Evolutionary conservation across 2,797 vertebrate species (phyloP).

Genomic region (Peromyscus attwateri): DNA sequence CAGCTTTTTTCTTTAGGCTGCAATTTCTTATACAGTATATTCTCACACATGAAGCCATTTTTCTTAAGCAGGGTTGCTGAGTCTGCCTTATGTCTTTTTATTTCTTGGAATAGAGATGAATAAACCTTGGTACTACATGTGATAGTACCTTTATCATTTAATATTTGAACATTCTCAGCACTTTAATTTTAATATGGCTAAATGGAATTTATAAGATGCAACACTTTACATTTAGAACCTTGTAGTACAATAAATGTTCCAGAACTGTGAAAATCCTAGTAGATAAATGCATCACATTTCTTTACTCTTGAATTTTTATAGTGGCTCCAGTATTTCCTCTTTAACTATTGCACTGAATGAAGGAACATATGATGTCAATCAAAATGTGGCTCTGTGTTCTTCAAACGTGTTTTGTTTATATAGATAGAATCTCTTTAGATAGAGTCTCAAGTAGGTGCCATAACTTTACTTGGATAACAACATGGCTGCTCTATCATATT

Average conservation of each 20-base stretch:
- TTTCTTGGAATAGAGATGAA: slow-evolving; percentile 62
- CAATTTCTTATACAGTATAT: slow-evolving; percentile 64
- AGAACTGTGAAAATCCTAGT: neutral
- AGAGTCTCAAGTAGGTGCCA: neutral
- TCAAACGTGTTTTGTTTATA: neutral
- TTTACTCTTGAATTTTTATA: slow-evolving; percentile 1
- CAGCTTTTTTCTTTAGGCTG: slow-evolving; percentile 70
- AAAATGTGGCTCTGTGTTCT: neutral
- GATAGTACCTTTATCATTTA: slow-evolving; percentile 65
- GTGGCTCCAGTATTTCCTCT: slow-evolving; percentile 18
- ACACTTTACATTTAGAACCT: slow-evolving; percentile 26
- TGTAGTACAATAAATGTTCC: slow-evolving; percentile 49
- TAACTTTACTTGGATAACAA: slow-evolving; percentile 24
- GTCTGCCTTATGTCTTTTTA: slow-evolving; percentile 69
- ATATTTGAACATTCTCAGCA: slow-evolving; percentile 70
- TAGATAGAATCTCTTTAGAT: neutral
- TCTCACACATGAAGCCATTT: slow-evolving; percentile 67
- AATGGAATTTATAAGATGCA: slow-evolving; percentile 62
- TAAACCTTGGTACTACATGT: slow-evolving; percentile 66
- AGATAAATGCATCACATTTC: neutral
- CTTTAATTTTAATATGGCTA: slow-evolving; percentile 69
- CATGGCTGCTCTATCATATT: neutral
- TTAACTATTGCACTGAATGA: neutral
- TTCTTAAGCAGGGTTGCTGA: slow-evolving; percentile 70
- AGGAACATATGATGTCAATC: neutral